Percentiles rank a stretch among this genome's conserved stretches.
Conservation (phyloP, 2,797 vertebrate genomes). For the Psittacula derbiana region DNA sequence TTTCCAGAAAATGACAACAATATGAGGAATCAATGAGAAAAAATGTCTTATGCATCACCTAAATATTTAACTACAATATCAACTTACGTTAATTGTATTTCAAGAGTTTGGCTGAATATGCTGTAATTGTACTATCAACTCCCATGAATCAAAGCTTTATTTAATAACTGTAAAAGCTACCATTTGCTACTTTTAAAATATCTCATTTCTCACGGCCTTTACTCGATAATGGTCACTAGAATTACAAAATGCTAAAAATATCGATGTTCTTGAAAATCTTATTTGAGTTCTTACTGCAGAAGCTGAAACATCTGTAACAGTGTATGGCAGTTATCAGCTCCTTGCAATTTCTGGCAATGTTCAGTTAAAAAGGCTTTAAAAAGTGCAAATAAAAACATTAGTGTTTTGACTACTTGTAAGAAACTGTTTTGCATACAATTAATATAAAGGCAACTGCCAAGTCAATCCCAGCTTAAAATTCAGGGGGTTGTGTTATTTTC, state of each 20-base stretch:
- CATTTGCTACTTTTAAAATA: slow-evolving; percentile 64
- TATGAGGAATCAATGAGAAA: background rate
- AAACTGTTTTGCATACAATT: slow-evolving; percentile 30
- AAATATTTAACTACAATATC: slow-evolving; percentile 47
- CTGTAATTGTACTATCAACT: slow-evolving; percentile 49
- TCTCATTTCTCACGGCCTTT: slow-evolving; percentile 43
- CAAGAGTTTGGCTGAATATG: slow-evolving; percentile 6
- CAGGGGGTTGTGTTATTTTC: background rate
- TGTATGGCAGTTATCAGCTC: background rate
- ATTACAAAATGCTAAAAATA: slow-evolving; percentile 60
- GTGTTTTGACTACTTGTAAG: slow-evolving; percentile 43
- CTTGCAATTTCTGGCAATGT: slow-evolving; percentile 10
- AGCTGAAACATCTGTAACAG: slow-evolving; percentile 44
- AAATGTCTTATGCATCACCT: background rate
- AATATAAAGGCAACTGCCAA: slow-evolving; percentile 33
- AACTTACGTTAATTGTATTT: slow-evolving; percentile 49
- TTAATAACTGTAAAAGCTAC: slow-evolving; percentile 61
- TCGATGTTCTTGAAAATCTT: background rate
- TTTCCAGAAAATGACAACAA: slow-evolving; percentile 1
- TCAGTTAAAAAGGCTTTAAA: slow-evolving; percentile 8
- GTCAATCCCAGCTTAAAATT: slow-evolving; percentile 22
- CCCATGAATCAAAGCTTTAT: slow-evolving; percentile 58
- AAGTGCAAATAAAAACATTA: slow-evolving; percentile 31
- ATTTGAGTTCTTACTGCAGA: background rate
- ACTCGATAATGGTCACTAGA: slow-evolving; percentile 39